phyloP scores from a whole-genome alignment of 2,797 vertebrate species.

The Acanthis flammea region DNA sequence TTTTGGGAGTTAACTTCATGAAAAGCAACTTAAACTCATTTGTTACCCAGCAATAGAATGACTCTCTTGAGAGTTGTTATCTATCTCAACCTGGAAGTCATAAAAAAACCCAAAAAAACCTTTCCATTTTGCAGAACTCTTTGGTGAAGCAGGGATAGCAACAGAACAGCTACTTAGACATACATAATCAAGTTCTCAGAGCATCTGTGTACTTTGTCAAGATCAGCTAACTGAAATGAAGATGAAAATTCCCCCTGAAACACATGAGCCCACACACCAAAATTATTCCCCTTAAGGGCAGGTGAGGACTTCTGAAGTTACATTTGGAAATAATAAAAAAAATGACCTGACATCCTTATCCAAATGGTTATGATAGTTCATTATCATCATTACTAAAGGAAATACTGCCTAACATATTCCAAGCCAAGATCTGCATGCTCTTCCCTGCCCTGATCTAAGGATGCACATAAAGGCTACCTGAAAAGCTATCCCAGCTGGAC shows the following conservation, averaged over 20 bases:
- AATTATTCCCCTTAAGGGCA: not conserved
- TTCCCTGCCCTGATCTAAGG: not conserved
- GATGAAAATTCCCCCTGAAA: not conserved
- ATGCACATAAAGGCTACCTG: not conserved
- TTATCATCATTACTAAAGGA: not conserved
- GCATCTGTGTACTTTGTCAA: not conserved
- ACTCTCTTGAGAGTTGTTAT: not conserved
- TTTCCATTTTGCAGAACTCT: not conserved
- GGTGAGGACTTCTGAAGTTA: not conserved
- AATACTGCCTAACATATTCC: not conserved
- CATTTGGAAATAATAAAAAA: not conserved
- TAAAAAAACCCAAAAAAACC: not conserved
- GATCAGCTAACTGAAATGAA: not conserved
- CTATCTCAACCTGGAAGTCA: not conserved
- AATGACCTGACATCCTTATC: not conserved
- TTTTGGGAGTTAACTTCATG: not conserved
- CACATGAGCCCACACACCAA: not conserved
- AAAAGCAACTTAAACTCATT: not conserved
- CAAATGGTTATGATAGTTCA: not conserved
- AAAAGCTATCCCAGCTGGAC: not conserved
- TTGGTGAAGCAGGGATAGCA: not conserved
- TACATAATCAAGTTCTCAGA: not conserved
- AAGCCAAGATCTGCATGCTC: not conserved
- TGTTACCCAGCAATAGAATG: not conserved
- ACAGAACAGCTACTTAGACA: not conserved